Evolutionary conservation across 2,888 invertebrate genomes (phyloP).

Genomic region (Mesorhabditis spiculigera): DNA sequence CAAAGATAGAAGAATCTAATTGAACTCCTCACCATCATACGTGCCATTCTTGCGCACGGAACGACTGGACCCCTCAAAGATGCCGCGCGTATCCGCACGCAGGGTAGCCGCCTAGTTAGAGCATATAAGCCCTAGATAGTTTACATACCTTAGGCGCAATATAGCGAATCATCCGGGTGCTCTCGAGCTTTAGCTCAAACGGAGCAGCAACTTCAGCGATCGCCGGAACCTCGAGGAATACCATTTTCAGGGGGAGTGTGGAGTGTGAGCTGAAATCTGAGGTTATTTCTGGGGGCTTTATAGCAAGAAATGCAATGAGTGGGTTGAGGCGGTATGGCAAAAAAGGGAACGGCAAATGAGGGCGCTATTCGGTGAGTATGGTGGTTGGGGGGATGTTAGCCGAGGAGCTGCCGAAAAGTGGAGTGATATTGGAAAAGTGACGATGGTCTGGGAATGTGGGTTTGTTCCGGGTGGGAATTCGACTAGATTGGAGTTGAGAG

Average conservation of each 20-base stretch:
- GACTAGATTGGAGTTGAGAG: too few species aligned
- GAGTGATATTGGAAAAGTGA: too few species aligned
- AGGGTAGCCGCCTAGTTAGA: neutral
- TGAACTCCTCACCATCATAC: neutral
- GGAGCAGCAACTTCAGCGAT: neutral
- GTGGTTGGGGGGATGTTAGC: too few species aligned
- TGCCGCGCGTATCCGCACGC: neutral
- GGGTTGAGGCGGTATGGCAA: too few species aligned
- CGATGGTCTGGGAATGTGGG: too few species aligned
- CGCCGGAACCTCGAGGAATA: conserved; percentile 3
- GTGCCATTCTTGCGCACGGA: conserved; percentile 4
- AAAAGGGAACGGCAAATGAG: too few species aligned
- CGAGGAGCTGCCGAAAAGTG: too few species aligned
- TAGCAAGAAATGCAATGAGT: too few species aligned
- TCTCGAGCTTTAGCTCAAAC: conserved; percentile 1
- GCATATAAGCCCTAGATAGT: neutral
- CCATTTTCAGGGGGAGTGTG: neutral
- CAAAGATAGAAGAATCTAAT: neutral
- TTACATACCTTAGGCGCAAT: neutral
- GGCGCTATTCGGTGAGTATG: too few species aligned
- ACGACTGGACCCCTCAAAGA: neutral
- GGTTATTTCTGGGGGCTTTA: too few species aligned
- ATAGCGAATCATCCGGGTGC: conserved; percentile 1
- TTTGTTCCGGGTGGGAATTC: too few species aligned
- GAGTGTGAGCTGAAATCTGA: too few species aligned